Conservation (phyloP, 2,113 vertebrate genomes). For the Nycticryphes semicollaris region DNA sequence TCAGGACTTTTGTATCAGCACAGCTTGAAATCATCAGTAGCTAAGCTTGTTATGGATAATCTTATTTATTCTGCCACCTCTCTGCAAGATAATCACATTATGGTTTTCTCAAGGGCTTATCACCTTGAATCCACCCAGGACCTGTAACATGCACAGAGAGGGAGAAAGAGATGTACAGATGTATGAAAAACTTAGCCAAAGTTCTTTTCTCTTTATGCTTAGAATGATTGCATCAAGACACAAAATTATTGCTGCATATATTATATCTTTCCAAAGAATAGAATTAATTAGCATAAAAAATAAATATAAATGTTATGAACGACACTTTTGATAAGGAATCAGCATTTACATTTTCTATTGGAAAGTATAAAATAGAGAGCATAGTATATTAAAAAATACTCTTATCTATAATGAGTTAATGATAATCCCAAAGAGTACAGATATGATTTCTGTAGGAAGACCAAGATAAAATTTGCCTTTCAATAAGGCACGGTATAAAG, state of each 20-base stretch:
- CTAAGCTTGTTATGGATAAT: slow-evolving; percentile 70
- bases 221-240: not conserved
- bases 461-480: slow-evolving; percentile 6
- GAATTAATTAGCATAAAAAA: not conserved
- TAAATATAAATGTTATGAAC: not conserved
- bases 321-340: not conserved
- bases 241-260: not conserved
- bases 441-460: not conserved
- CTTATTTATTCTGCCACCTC: slow-evolving; percentile 57
- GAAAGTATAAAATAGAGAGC: not conserved
- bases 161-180: not conserved
- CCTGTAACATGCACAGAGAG: not conserved
- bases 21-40: slow-evolving; percentile 54
- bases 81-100: slow-evolving; percentile 61
- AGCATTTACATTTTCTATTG: slow-evolving; percentile 5
- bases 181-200: not conserved
- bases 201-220: not conserved
- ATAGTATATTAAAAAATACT: not conserved
- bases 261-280: not conserved
- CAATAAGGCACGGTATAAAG: not conserved
- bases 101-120: slow-evolving; percentile 60
- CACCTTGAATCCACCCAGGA: slow-evolving; percentile 58
- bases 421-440: not conserved
- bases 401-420: not conserved
- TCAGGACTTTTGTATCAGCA: slow-evolving; percentile 49